Base-by-base conservation (phyloP, 2,888 invertebrate species). In the Aricia artaxerxes region DNA sequence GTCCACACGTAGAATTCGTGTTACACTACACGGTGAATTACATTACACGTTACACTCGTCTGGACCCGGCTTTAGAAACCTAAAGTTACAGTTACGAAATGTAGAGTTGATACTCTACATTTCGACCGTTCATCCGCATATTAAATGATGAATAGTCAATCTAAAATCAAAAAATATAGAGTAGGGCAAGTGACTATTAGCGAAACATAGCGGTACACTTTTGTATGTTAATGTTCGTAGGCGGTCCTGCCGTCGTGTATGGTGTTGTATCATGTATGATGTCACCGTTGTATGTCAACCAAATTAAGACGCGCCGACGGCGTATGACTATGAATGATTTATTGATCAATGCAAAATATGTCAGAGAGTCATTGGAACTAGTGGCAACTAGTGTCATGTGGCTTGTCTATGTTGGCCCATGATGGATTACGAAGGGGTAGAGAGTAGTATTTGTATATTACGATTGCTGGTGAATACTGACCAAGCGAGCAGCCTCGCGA, bases 221-320 rank as follows among this genome's bases (percentile, higher is more conserved):
- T 80, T 73, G 80, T 80, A 53, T 79, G 75, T 80, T 79, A 80
- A 78, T 78, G n/a, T 44, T 79, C 44, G 84, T 84, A 82, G 83
- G 84, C 82, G 82, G 81, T 77, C 57, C 73, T 57, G 61, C 69
- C 81, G 79, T 83, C 82, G 80, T 81, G 79, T 81, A 80, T 82
- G 82, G 80, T 80, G 73, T 76, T 73, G 78, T 40, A 49, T 78
- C 73, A 77, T 80, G 77, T 72, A 79, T 81, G 82, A 82, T 78
- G 81, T 82, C 82, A 82, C 64, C 72, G 80, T 80, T 78, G 80
- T 80, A 79, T 78, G 81, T 80, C 78, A 78, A 77, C 81, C 78
- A 77, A 82, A 80, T 80, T 76, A 80, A 80, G 80, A 38, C 69
- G 76, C 73, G 72, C 57, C 31, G 77, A 60, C 78, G 53, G 38